These are phyloP conservation scores for Pygocentrus nattereri DNA, from an alignment of 2,797 vertebrate genomes.

Conservation along the genomic window DNA sequence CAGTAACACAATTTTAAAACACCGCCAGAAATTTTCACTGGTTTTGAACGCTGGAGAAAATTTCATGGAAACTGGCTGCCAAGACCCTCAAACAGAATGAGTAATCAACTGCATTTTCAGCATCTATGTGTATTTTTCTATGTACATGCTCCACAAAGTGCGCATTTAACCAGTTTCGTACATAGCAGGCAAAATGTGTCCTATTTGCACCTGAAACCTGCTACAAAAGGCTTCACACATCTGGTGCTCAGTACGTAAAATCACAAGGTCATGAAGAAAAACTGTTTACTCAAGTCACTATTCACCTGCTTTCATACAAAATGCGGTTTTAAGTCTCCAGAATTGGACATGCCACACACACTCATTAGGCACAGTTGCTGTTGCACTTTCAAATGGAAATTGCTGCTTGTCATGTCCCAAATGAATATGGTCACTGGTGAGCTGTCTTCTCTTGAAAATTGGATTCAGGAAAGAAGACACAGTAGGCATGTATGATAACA, in stretches of 20 bases:
- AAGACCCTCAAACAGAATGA: no score
- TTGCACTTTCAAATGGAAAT: conserved; percentile 11
- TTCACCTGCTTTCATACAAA: not conserved
- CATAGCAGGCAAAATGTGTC: not conserved
- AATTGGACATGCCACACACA: not conserved
- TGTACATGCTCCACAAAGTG: not conserved
- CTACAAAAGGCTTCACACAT: not conserved
- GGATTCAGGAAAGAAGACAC: not conserved
- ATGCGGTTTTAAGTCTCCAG: not conserved
- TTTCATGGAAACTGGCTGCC: no score
- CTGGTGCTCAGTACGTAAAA: not conserved
- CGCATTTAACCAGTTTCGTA: no score
- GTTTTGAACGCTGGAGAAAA: no score
- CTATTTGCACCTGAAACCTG: not conserved
- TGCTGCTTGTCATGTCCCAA: conserved; percentile 10
- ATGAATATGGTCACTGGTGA: not conserved
- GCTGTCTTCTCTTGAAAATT: not conserved
- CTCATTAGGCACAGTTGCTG: not conserved
- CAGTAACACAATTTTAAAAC: no score
- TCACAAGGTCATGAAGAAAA: not conserved
- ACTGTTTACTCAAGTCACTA: not conserved
- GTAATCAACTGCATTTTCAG: no score
- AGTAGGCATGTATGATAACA: not conserved
- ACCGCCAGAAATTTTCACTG: no score
- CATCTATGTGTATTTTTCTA: not conserved